Evolutionary conservation across 2,797 vertebrate species (phyloP).

Genomic region (Eupleurogrammus muticus): DNA sequence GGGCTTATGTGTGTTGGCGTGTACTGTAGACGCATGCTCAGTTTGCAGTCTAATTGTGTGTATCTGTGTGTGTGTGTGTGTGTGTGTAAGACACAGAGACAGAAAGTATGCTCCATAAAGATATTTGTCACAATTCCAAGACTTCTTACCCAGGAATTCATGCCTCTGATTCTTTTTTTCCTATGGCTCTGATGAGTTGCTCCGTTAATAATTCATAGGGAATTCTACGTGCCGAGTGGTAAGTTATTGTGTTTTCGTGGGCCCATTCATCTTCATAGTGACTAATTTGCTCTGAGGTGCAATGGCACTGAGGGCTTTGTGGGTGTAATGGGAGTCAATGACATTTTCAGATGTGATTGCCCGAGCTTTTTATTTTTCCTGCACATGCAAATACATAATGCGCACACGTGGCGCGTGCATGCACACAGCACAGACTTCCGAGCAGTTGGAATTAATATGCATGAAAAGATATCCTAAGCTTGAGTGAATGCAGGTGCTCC

Average conservation of each 20-base stretch:
- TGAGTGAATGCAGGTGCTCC: conserved; percentile 64
- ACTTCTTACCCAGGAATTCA: conserved; percentile 22
- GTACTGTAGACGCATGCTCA: conserved; percentile 36
- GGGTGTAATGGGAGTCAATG: conserved; percentile 76
- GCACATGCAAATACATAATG: conserved; percentile 34
- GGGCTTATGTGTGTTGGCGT: conserved; percentile 42
- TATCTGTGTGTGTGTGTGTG: too few species aligned
- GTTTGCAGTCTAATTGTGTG: too few species aligned
- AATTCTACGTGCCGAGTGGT: conserved; percentile 57
- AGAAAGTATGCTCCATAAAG: conserved; percentile 32
- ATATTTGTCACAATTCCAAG: conserved; percentile 46
- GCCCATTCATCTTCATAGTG: conserved; percentile 74
- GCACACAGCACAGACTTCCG: conserved; percentile 34
- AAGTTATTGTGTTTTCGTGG: conserved; percentile 75
- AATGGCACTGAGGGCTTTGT: conserved; percentile 65
- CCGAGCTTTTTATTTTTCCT: conserved; percentile 53
- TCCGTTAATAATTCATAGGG: conserved; percentile 77
- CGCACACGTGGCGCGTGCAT: not conserved
- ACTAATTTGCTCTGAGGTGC: conserved; percentile 71
- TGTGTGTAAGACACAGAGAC: too few species aligned
- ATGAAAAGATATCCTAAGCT: conserved; percentile 47
- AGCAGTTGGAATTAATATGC: conserved; percentile 37
- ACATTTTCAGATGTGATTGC: conserved; percentile 68
- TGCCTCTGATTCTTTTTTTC: conserved; percentile 22
- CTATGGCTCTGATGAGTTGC: conserved; percentile 58